Evolutionary conservation across 35 echinoderm and acorn worm species (phyloP).

Genomic region (Heliocidaris tuberculata): DNA sequence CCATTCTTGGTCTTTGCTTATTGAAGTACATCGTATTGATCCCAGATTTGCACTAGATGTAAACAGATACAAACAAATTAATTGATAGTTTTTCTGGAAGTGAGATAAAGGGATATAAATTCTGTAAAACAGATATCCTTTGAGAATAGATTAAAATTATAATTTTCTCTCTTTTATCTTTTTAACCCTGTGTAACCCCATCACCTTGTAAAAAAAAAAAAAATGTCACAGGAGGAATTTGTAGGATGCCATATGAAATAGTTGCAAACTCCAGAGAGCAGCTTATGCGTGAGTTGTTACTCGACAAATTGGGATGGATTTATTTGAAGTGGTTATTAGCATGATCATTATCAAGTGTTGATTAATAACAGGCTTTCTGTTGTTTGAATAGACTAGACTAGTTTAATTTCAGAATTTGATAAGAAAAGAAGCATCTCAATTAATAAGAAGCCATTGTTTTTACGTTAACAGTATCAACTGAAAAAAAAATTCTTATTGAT

Average conservation of each 20-base stretch:
- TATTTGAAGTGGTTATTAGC: constrained; percentile 19
- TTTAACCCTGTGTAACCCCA: background rate
- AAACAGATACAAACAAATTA: background rate
- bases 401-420: background rate
- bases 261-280: constrained; percentile 1
- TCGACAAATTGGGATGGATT: background rate
- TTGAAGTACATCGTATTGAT: background rate
- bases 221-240: background rate
- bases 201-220: background rate
- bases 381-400: background rate
- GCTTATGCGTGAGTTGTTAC: constrained; percentile 24
- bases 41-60: background rate
- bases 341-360: background rate
- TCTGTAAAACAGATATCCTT: too few relatives aligned
- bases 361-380: background rate
- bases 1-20: background rate
- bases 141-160: too few relatives aligned
- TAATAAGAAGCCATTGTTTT: too few relatives aligned
- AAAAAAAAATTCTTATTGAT: too few relatives aligned
- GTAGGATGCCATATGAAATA: background rate
- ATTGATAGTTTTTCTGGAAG: background rate
- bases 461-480: too few relatives aligned
- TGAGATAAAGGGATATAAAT: background rate
- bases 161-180: background rate
- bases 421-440: too few relatives aligned